Evolutionary conservation across 2,113 vertebrate genomes (phyloP).

Genomic region (Brachyhypopomus occidentalis): DNA sequence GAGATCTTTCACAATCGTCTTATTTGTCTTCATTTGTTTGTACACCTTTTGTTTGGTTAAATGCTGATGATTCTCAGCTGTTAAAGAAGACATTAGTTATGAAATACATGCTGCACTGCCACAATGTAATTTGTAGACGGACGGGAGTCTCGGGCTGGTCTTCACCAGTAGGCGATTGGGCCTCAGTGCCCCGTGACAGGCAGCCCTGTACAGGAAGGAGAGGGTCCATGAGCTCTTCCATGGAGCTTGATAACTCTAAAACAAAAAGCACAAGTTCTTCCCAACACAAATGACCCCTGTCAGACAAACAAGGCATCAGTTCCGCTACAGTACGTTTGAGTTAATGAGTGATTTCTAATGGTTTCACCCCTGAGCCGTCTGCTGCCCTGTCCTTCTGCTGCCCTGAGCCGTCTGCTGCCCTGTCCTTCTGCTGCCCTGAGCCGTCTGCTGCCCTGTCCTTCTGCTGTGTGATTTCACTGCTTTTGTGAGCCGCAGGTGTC

Average conservation of each 20-base stretch:
- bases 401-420: too few species aligned
- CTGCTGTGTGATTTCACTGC: background rate
- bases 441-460: background rate
- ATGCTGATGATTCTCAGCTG: too few species aligned
- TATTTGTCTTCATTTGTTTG: too few species aligned
- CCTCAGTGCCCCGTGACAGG: background rate
- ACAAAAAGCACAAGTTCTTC: background rate
- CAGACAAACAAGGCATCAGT: constrained; percentile 18
- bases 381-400: too few species aligned
- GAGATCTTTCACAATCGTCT: too few species aligned
- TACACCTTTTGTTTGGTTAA: too few species aligned
- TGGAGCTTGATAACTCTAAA: background rate
- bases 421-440: background rate
- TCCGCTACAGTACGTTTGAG: constrained; percentile 9
- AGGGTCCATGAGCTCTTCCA: background rate
- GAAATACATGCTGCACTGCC: background rate
- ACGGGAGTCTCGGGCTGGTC: background rate
- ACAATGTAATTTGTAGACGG: background rate
- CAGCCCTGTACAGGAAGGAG: background rate
- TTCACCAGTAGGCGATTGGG: background rate
- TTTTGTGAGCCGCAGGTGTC: background rate
- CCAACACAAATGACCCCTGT: background rate
- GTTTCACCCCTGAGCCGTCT: background rate
- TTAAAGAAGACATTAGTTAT: background rate
- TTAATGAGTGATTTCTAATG: constrained; percentile 22